Base-by-base conservation (phyloP, 2,888 invertebrate genomes). In the Mesochorus sp. region DNA sequence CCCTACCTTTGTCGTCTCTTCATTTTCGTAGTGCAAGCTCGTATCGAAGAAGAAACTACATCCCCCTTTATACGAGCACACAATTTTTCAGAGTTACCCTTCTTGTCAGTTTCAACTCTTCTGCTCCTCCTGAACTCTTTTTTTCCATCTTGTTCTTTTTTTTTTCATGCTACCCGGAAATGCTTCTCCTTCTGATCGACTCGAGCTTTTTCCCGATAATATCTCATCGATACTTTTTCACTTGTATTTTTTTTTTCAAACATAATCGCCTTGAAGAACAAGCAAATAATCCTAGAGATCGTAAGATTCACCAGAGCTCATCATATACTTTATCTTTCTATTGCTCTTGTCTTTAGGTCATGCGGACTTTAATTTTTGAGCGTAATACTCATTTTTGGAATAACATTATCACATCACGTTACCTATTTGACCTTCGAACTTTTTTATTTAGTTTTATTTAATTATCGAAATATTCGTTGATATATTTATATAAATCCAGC, bases 1-100 rank as follows among this genome's bases (percentile, higher is more conserved):
- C 51, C 17, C 34, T 6, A 6, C 31, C n/a, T 31, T 34, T 26
- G 17, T 26, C 61, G 21, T 8, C 10, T 47, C 47, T 61, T 49
- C 71, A 71, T 61, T 62, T 53, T 71, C 51, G 21, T 62, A 53
- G 4, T 53, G 61, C 64, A 57, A 73, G 47, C 62, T 73, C 47
- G 44, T 66, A 71, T 53, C 66, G 51, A 66, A 66, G 59, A 72
- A 53, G 53, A 66, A 71, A 57, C 64, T 66, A 37, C 71, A 59
- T 59, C 53, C 71, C 34, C 12, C 66, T 53, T 61, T 53, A 42
- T 59, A 66, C 66, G 26, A 51, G 66, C 66, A 53, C 61, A 76
- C 71, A 51, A 66, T 76, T 59, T 76, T 76, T 66, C 66, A 62
- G 62, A 76, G 51, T 34, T 71, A 31, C 44, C 76, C 34, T n/a